Conservation (phyloP, 2,797 vertebrate genomes). For the Yasuhikotakia modesta region DNA sequence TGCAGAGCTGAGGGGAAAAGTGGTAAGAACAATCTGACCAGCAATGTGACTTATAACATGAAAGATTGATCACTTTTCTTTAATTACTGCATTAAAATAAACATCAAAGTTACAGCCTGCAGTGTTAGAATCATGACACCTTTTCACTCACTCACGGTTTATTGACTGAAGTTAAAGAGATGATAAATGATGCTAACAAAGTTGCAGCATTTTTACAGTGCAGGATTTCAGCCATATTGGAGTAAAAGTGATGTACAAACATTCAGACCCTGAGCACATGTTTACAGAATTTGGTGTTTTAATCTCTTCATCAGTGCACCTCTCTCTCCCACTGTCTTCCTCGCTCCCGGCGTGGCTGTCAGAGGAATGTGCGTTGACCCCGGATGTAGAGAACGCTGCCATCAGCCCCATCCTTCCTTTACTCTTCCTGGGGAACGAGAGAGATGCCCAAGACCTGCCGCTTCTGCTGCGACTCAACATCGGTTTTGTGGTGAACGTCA, state of each 20-base stretch:
- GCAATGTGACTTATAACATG: conserved; percentile 45
- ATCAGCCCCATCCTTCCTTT: conserved; percentile 86
- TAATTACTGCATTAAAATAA: not conserved
- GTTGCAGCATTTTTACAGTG: too few relatives aligned
- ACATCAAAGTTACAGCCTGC: too few relatives aligned
- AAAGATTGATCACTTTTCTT: too few relatives aligned
- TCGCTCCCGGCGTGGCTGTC: conserved; percentile 80
- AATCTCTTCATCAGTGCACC: conserved; percentile 72
- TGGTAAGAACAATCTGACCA: too few relatives aligned
- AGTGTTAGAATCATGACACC: too few relatives aligned
- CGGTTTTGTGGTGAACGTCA: conserved; percentile 85
- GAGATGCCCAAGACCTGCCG: conserved; percentile 83
- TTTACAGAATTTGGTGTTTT: conserved; percentile 1
- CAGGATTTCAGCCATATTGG: too few relatives aligned
- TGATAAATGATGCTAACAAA: too few relatives aligned
- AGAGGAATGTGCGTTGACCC: conserved; percentile 79
- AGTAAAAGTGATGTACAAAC: too few relatives aligned
- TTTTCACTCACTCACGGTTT: too few relatives aligned
- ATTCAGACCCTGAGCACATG: not conserved
- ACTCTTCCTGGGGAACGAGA: conserved; percentile 84
- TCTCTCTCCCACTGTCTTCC: conserved; percentile 79
- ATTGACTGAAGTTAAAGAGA: too few relatives aligned
- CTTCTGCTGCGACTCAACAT: conserved; percentile 81
- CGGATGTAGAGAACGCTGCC: conserved; percentile 84
- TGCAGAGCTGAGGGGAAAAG: too few relatives aligned